Evolutionary conservation across 1,140 invertebrate genomes (phyloP).

Genomic region (Delia radicum): DNA sequence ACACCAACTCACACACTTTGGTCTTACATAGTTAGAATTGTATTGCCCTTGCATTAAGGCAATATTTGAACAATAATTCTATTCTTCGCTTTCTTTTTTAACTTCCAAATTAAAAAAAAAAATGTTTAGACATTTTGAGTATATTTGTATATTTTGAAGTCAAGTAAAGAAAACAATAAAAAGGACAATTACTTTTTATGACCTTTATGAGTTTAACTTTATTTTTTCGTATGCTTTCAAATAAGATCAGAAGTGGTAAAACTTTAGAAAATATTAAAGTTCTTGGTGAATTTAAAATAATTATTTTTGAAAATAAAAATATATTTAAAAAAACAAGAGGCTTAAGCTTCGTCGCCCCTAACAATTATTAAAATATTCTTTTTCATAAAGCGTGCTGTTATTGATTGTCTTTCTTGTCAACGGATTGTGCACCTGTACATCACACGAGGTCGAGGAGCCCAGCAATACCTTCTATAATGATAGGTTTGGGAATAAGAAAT

Average conservation of each 20-base stretch:
- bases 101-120: neutral
- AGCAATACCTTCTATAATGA: no score
- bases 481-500: no score
- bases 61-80: slow-evolving; percentile 2
- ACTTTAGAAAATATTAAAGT: no score
- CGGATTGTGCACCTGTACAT: no score
- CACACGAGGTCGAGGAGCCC: no score
- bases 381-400: no score
- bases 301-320: no score
- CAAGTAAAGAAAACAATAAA: slow-evolving; percentile 2
- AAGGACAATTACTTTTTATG: slow-evolving; percentile 16
- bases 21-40: neutral
- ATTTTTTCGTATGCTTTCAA: neutral
- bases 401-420: no score
- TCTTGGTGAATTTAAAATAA: no score
- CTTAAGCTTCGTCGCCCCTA: no score
- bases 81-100: neutral
- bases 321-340: no score
- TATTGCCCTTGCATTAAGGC: neutral
- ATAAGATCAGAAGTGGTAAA: neutral
- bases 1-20: neutral
- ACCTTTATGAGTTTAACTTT: slow-evolving; percentile 1
- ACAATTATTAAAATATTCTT: no score
- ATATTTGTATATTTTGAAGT: neutral
- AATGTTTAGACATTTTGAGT: neutral